These are phyloP conservation scores for Seira sanloemensis DNA, from an alignment of 2,888 invertebrate genomes.

Conservation along the genomic window DNA sequence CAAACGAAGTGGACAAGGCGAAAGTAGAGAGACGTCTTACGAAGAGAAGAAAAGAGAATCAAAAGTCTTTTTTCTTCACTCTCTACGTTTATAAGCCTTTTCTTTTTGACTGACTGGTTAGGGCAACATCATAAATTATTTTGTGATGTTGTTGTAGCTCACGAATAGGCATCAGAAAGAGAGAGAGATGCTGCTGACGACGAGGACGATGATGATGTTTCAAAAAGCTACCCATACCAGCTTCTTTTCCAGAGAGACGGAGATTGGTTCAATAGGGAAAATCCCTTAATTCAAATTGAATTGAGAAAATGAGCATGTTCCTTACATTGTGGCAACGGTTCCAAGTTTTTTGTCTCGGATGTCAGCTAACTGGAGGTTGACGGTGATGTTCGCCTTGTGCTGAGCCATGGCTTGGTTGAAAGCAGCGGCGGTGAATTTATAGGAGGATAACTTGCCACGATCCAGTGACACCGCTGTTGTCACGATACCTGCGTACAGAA, in stretches of 20 bases:
- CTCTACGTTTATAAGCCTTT: neutral
- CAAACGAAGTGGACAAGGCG: neutral
- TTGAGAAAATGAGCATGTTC: neutral
- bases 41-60: neutral
- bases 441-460: slow-evolving; percentile 52
- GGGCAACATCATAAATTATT: slow-evolving; percentile 35
- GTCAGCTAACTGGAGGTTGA: slow-evolving; percentile 51
- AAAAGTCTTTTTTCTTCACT: neutral
- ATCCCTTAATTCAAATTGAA: too few relatives aligned
- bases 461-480: slow-evolving; percentile 52
- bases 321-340: slow-evolving; percentile 54
- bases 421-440: slow-evolving; percentile 43
- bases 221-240: neutral
- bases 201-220: too few relatives aligned
- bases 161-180: too few relatives aligned
- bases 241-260: neutral
- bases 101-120: slow-evolving; percentile 21
- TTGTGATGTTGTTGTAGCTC: neutral
- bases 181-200: neutral
- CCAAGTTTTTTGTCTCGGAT: slow-evolving; percentile 38
- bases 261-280: too few relatives aligned
- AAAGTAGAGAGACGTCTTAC: neutral
- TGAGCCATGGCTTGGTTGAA: slow-evolving; percentile 51
- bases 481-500: slow-evolving; percentile 37
- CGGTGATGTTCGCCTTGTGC: slow-evolving; percentile 54